Percentiles rank a stretch among this genome's conserved stretches.
These are phyloP conservation scores for Bembecia ichneumoniformis DNA, from an alignment of 2,888 invertebrate genomes.

Conservation along the genomic window DNA sequence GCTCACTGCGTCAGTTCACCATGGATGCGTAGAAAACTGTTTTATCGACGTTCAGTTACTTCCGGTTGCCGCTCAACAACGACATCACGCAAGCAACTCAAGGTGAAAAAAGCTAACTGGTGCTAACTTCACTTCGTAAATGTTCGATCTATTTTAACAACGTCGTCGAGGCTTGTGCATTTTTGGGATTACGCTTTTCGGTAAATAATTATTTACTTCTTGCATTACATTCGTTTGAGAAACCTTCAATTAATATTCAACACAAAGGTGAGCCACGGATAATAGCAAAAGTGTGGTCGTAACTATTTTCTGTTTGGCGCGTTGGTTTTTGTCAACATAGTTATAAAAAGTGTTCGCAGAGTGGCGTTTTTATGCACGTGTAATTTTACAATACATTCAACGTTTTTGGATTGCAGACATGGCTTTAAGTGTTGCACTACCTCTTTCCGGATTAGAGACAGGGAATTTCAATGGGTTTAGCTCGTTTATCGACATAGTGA, in stretches of 20 bases:
- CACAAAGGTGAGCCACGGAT: conserved; percentile 28
- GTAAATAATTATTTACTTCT: conserved; percentile 58
- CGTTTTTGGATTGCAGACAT: conserved; percentile 63
- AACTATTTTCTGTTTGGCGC: conserved; percentile 55
- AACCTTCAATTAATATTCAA: conserved; percentile 21
- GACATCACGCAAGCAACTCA: conserved; percentile 58
- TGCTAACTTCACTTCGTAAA: conserved; percentile 62
- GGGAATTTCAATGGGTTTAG: conserved; percentile 66
- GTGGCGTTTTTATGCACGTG: conserved; percentile 56
- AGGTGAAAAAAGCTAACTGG: conserved; percentile 17
- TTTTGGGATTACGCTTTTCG: conserved; percentile 64
- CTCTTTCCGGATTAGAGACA: conserved; percentile 69
- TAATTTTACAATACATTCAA: conserved; percentile 43
- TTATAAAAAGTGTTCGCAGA: conserved; percentile 45
- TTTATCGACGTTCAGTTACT: conserved; percentile 42
- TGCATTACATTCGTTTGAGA: conserved; percentile 25
- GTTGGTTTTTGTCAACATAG: conserved; percentile 64
- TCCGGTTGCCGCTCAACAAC: conserved; percentile 62
- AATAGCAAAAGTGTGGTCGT: conserved; percentile 22
- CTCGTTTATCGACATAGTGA: conserved; percentile 66
- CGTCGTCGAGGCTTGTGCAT: conserved; percentile 64
- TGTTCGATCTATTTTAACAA: conserved; percentile 67
- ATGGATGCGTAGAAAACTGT: conserved; percentile 51
- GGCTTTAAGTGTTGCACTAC: conserved; percentile 75
- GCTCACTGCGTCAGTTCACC: too few relatives aligned